These are phyloP conservation scores for Leptopilina drosophilae DNA, from an alignment of 2,888 invertebrate species.

Conservation along the genomic window DNA sequence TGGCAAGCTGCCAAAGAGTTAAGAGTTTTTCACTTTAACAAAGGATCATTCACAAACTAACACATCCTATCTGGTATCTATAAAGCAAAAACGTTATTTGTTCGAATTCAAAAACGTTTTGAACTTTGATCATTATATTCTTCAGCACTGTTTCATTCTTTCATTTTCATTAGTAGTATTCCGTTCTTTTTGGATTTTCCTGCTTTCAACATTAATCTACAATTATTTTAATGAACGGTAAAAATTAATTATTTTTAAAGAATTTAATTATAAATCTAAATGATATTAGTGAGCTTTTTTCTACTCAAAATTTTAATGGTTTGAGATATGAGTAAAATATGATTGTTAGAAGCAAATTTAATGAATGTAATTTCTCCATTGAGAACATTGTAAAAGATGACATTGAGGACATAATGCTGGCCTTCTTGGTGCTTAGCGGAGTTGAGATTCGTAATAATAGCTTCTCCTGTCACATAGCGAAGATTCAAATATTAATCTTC, in stretches of 20 bases:
- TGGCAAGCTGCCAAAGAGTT: slow-evolving; percentile 16
- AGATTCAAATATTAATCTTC: slow-evolving; percentile 39
- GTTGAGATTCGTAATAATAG: slow-evolving; percentile 32
- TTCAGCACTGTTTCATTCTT: not conserved
- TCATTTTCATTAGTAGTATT: not conserved
- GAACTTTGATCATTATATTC: not conserved
- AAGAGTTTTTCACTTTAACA: not conserved
- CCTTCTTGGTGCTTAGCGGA: slow-evolving; percentile 30
- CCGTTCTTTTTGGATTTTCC: too few species aligned
- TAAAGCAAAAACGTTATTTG: not conserved
- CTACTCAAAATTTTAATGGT: not conserved
- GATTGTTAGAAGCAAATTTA: not conserved
- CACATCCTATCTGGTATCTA: slow-evolving; percentile 9
- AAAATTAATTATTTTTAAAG: too few species aligned
- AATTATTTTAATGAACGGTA: too few species aligned
- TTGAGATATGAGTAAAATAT: not conserved
- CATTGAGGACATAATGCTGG: slow-evolving; percentile 23
- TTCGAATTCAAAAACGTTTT: not conserved
- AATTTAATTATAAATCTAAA: too few species aligned
- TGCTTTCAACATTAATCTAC: too few species aligned
- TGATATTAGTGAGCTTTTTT: not conserved
- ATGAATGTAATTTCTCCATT: slow-evolving; percentile 17
- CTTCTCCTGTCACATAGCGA: slow-evolving; percentile 24
- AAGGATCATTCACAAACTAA: slow-evolving; percentile 15
- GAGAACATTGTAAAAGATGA: slow-evolving; percentile 11